phyloP scores from a whole-genome alignment of 2,888 invertebrate species.

The Chalcis sispes region DNA sequence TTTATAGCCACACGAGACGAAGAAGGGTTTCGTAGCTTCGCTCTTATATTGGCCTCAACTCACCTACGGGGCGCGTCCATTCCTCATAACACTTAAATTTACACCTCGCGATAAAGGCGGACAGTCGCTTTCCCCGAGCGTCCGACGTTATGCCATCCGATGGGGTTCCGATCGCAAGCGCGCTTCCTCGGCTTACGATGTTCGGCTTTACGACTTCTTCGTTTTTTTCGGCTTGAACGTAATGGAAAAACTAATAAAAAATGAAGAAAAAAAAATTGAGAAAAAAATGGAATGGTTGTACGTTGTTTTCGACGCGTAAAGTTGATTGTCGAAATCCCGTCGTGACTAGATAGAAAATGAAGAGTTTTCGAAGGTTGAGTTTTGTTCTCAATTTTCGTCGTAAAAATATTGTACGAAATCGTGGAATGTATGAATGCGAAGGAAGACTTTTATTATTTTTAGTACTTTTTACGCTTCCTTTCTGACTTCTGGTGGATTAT shows the following conservation, averaged over 20 bases:
- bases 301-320: not conserved
- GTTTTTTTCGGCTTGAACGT: constrained; percentile 50
- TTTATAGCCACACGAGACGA: constrained; percentile 69
- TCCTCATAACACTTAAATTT: constrained; percentile 65
- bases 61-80: constrained; percentile 58
- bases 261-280: constrained; percentile 33
- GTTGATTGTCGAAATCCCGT: not conserved
- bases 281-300: not conserved
- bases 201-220: constrained; percentile 62
- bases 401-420: not conserved
- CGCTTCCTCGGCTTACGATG: constrained; percentile 62
- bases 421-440: too few species aligned
- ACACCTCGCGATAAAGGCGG: constrained; percentile 63
- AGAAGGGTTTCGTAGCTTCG: constrained; percentile 63
- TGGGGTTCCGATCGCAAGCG: constrained; percentile 60
- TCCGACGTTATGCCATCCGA: constrained; percentile 62
- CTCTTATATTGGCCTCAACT: constrained; percentile 66
- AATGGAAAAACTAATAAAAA: constrained; percentile 64
- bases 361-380: constrained; percentile 16
- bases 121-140: not conserved
- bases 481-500: constrained; percentile 21
- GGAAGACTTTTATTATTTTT: constrained; percentile 9
- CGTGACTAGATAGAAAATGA: constrained; percentile 47
- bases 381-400: not conserved
- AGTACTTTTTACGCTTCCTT: not conserved